Evolutionary conservation across 2,888 invertebrate species (phyloP).

Genomic region (Acleris holmiana): DNA sequence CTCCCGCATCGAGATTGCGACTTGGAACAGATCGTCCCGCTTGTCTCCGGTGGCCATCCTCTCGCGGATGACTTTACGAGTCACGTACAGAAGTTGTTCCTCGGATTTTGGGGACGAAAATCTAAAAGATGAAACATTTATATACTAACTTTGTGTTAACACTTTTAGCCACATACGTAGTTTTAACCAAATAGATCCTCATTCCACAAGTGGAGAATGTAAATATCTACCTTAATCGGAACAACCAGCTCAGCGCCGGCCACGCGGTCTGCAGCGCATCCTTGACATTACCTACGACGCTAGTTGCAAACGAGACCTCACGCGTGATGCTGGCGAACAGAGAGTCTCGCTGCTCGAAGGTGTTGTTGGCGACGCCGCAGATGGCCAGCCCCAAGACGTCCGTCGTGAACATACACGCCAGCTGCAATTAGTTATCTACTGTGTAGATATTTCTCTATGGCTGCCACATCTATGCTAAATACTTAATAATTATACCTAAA

Average conservation of each 20-base stretch:
- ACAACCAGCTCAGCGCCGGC: slow-evolving; percentile 10
- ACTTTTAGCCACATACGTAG: not conserved
- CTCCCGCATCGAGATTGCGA: slow-evolving; percentile 14
- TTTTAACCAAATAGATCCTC: no score
- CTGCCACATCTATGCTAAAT: no score
- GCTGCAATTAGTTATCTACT: slow-evolving; percentile 14
- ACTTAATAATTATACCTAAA: no score
- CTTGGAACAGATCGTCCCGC: slow-evolving; percentile 23
- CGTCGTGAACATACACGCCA: slow-evolving; percentile 41
- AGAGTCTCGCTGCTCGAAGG: slow-evolving; percentile 39
- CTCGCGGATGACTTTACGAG: slow-evolving; percentile 18
- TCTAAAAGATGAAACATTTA: slow-evolving; percentile 6
- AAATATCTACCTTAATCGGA: slow-evolving; percentile 16
- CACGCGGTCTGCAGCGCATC: slow-evolving; percentile 14
- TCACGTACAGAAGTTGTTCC: slow-evolving; percentile 17
- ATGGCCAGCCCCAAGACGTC: slow-evolving; percentile 43
- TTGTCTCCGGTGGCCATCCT: slow-evolving; percentile 10
- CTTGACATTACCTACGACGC: slow-evolving; percentile 12
- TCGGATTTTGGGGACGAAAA: slow-evolving; percentile 14
- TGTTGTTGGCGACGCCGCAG: slow-evolving; percentile 42
- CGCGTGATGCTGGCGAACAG: slow-evolving; percentile 35
- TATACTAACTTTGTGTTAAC: not conserved
- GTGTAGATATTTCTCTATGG: no score
- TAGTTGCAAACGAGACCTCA: slow-evolving; percentile 17
- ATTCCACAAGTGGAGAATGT: no score